Evolutionary conservation across 1,140 invertebrate genomes (phyloP).

Genomic region (Hirudo medicinalis): DNA sequence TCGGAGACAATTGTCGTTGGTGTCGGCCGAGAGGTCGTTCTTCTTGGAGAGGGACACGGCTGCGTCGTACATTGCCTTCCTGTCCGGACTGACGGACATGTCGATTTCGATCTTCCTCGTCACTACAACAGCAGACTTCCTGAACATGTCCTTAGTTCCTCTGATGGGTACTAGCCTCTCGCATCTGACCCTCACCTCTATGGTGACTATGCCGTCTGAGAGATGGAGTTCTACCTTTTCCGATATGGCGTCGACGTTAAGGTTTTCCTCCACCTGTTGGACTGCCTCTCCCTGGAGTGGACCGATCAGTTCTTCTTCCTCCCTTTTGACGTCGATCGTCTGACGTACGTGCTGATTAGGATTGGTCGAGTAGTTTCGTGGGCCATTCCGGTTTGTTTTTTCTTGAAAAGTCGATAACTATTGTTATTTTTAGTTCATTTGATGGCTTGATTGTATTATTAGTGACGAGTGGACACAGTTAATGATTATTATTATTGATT

Average conservation of each 20-base stretch:
- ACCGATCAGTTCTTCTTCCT: constrained; percentile 36
- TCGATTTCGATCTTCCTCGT: constrained; percentile 38
- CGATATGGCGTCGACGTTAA: constrained; percentile 36
- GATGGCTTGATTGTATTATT: no score
- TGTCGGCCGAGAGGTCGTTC: not conserved
- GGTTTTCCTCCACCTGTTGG: constrained; percentile 24
- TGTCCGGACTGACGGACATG: constrained; percentile 34
- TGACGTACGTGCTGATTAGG: constrained; percentile 26
- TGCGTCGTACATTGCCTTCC: constrained; percentile 29
- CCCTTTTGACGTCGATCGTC: constrained; percentile 33
- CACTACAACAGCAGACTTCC: constrained; percentile 38
- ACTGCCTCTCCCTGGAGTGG: constrained; percentile 28
- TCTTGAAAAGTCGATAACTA: no score
- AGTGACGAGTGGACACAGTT: no score
- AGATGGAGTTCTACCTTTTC: constrained; percentile 36
- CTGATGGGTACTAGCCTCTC: constrained; percentile 36
- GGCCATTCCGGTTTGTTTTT: no score
- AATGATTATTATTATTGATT: no score
- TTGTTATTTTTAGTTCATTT: no score
- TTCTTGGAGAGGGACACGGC: not conserved
- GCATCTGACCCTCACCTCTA: constrained; percentile 35
- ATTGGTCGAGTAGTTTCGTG: not conserved
- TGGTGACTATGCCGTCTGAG: constrained; percentile 33
- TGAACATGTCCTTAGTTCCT: constrained; percentile 35
- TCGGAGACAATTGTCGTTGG: not conserved